Conservation (phyloP, 1,140 invertebrate species). For the Bombus terrestris region DNA sequence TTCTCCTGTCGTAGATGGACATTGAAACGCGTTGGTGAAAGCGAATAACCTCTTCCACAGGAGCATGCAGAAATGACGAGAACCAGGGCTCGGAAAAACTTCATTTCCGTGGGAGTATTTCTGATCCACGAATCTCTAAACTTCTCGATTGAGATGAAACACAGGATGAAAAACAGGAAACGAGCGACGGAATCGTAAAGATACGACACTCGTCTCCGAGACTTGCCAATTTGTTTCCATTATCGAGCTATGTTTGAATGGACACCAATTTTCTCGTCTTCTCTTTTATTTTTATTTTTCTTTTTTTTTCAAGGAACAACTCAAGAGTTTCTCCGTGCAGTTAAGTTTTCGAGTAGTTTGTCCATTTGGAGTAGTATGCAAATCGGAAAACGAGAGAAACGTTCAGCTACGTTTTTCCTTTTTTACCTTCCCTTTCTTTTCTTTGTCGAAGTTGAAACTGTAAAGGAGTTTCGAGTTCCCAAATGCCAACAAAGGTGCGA, state of each 20-base stretch:
- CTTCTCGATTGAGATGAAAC: background rate
- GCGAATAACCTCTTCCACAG: background rate
- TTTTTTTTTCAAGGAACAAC: background rate
- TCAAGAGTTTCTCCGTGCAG: background rate
- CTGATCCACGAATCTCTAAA: too few relatives aligned
- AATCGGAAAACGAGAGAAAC: constrained; percentile 5
- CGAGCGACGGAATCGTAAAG: constrained; percentile 17
- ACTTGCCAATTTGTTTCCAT: constrained; percentile 53
- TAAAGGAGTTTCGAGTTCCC: too few relatives aligned
- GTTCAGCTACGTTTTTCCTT: background rate
- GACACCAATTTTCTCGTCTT: background rate
- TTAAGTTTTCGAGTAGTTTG: background rate
- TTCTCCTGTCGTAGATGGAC: background rate
- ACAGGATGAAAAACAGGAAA: background rate
- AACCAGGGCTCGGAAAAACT: background rate
- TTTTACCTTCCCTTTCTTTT: too few relatives aligned
- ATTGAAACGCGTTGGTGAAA: background rate
- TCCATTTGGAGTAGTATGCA: background rate
- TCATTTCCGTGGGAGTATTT: too few relatives aligned
- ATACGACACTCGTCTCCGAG: background rate
- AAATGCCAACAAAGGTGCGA: background rate
- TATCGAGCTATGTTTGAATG: background rate
- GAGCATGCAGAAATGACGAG: background rate
- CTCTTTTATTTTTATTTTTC: too few relatives aligned
- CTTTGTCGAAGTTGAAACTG: background rate